Conservation (phyloP, 2,888 invertebrate genomes). For the Apomyelois bistriatella region DNA sequence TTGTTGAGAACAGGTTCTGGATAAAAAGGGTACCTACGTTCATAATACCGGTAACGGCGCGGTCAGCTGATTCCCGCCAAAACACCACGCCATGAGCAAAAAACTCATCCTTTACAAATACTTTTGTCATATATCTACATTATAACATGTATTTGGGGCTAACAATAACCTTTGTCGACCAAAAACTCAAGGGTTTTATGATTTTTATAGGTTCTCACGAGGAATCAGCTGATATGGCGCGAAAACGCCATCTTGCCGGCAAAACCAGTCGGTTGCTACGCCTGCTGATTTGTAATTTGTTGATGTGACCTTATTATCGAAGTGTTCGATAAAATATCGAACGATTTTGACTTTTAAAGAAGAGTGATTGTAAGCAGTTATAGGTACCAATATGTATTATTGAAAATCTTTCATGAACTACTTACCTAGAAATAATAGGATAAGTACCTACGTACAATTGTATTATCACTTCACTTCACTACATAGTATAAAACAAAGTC, state of each 20-base stretch:
- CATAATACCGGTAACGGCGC: conserved; percentile 21
- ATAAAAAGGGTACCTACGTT: conserved; percentile 15
- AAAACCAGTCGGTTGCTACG: conserved; percentile 22
- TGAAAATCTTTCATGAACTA: too few species aligned
- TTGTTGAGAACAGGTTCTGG: conserved; percentile 21
- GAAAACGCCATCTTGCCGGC: conserved; percentile 27
- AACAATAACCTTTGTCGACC: conserved; percentile 26
- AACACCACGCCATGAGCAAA: conserved; percentile 21
- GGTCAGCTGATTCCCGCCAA: conserved; percentile 36
- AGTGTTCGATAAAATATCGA: background rate
- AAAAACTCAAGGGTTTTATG: conserved; percentile 14
- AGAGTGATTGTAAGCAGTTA: too few species aligned
- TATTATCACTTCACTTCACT: too few species aligned
- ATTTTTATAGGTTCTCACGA: conserved; percentile 24
- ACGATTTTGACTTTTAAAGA: background rate
- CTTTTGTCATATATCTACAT: conserved; percentile 28
- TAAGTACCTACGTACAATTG: too few species aligned
- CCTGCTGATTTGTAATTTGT: conserved; percentile 14
- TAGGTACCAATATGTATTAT: too few species aligned
- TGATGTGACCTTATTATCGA: conserved; percentile 9
- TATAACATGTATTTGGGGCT: conserved; percentile 28
- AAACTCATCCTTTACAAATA: conserved; percentile 24
- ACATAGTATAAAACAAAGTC: too few species aligned
- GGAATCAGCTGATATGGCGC: conserved; percentile 39
- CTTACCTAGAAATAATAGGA: too few species aligned